Evolutionary conservation across 2,888 invertebrate species (phyloP).

Genomic region (Mantis religiosa): DNA sequence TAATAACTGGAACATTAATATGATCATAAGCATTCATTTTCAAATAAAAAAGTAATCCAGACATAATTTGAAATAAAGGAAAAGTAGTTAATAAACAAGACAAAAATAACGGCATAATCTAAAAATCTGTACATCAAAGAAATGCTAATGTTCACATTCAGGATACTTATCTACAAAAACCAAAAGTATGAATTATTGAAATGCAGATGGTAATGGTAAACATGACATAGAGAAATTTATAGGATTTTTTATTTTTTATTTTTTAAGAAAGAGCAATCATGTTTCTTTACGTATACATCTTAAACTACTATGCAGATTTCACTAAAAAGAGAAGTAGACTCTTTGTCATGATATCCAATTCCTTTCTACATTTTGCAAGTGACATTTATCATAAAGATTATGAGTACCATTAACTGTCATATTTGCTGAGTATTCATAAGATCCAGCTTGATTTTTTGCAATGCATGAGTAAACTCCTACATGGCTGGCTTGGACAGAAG

Average conservation of each 20-base stretch:
- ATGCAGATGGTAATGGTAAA: not conserved
- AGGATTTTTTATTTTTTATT: too few species aligned
- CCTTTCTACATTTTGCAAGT: not conserved
- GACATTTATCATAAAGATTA: not conserved
- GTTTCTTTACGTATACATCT: too few species aligned
- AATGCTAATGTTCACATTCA: not conserved
- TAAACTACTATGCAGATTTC: too few species aligned
- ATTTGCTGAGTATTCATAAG: slow-evolving; percentile 33
- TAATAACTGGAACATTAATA: too few species aligned
- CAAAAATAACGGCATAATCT: too few species aligned
- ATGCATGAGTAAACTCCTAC: slow-evolving; percentile 72
- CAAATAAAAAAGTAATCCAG: too few species aligned
- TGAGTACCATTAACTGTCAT: slow-evolving; percentile 27
- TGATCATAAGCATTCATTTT: too few species aligned
- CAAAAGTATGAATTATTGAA: too few species aligned
- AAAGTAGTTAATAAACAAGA: too few species aligned
- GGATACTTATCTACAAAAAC: not conserved
- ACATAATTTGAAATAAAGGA: too few species aligned
- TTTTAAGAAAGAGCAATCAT: too few species aligned
- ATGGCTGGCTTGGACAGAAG: slow-evolving; percentile 63
- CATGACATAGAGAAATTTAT: not conserved
- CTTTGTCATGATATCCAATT: not conserved
- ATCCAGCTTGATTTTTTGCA: slow-evolving; percentile 66
- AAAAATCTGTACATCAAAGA: not conserved
- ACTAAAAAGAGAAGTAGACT: not conserved